A percentile compares a stretch with the other conserved stretches of the same genome.
Evolutionary conservation across 2,888 invertebrate genomes (phyloP).

Genomic region (Geotrupes spiniger): DNA sequence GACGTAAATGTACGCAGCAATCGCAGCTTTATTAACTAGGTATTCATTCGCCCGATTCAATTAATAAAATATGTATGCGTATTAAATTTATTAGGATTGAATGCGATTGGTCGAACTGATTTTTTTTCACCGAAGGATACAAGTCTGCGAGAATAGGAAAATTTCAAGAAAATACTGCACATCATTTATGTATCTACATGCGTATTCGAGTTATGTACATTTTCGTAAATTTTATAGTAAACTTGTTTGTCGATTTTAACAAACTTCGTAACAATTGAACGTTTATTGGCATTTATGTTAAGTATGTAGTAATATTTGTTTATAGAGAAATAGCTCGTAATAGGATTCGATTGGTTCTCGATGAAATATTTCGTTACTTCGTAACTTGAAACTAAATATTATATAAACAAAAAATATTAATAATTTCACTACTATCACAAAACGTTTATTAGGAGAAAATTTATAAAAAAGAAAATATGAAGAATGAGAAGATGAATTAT

Average conservation of each 20-base stretch:
- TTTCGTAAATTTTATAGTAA: conserved; percentile 9
- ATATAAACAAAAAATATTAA: not conserved
- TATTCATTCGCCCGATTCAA: too few species aligned
- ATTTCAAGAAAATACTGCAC: conserved; percentile 8
- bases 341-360: too few species aligned
- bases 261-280: not conserved
- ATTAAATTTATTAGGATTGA: conserved; percentile 1
- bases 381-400: too few species aligned
- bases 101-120: conserved; percentile 16
- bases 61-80: too few species aligned
- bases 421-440: too few species aligned
- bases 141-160: conserved; percentile 15
- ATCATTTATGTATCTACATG: conserved; percentile 12
- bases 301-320: too few species aligned
- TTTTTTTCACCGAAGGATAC: conserved; percentile 14
- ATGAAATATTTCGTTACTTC: too few species aligned
- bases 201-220: conserved; percentile 14
- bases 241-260: not conserved
- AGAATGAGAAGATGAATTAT: too few species aligned
- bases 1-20: conserved; percentile 4
- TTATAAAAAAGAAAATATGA: too few species aligned
- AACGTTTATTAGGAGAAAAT: too few species aligned
- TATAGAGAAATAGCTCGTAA: too few species aligned
- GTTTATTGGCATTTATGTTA: not conserved
- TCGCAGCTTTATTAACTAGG: conserved; percentile 4